phyloP scores from a whole-genome alignment of 2,888 invertebrate genomes.

The Lysandra coridon region DNA sequence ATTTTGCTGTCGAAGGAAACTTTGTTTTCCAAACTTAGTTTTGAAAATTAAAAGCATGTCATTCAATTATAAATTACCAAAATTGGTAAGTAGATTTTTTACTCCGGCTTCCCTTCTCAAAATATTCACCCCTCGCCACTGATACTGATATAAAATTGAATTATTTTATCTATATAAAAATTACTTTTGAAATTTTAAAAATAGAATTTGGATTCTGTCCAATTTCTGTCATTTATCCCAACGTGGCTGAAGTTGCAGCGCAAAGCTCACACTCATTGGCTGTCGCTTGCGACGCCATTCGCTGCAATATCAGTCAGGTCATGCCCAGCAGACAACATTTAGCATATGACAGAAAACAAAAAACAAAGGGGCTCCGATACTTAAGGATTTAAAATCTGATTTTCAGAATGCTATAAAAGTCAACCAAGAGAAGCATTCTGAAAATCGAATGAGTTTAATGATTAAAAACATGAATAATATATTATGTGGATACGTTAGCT shows the following conservation, averaged over 20 bases:
- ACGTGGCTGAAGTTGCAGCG: not conserved
- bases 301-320: not conserved
- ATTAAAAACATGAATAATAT: not conserved
- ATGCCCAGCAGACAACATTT: conserved; percentile 10
- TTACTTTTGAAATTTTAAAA: not conserved
- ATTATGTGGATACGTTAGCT: conserved; percentile 39
- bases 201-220: not conserved
- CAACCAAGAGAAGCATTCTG: not conserved
- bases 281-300: not conserved
- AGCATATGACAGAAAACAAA: conserved; percentile 15
- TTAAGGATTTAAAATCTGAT: conserved; percentile 31
- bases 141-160: not conserved
- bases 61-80: no score
- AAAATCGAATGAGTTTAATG: not conserved
- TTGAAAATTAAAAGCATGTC: no score
- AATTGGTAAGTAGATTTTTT: no score
- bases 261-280: not conserved
- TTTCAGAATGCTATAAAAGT: not conserved
- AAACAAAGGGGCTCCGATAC: conserved; percentile 28
- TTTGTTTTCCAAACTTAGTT: no score
- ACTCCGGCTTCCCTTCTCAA: no score
- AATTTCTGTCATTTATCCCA: not conserved
- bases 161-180: not conserved
- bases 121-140: no score
- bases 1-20: no score